Conservation (phyloP, 2,888 invertebrate genomes). For the Catonia carolina region DNA sequence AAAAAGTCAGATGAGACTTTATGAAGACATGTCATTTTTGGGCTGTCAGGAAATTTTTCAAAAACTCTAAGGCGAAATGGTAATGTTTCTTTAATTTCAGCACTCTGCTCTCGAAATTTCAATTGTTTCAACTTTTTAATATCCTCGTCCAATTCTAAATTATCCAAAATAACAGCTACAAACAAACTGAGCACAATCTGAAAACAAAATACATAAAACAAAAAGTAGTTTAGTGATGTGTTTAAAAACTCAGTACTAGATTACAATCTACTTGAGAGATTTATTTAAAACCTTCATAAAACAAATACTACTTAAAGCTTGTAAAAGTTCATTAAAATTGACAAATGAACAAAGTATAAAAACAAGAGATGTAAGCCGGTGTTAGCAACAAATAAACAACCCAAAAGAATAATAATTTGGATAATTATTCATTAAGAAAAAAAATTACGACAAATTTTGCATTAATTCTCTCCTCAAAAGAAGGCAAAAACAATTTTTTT, state of each 20-base stretch:
- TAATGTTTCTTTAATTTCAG: slow-evolving; percentile 94
- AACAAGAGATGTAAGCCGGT: no score
- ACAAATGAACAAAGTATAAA: no score
- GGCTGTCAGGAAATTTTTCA: slow-evolving; percentile 97
- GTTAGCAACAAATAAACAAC: no score
- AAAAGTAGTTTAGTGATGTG: background rate
- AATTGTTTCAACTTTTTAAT: slow-evolving; percentile 98
- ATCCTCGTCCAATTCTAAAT: slow-evolving; percentile 97
- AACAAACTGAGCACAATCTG: slow-evolving; percentile 98
- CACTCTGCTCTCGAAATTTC: slow-evolving; percentile 94
- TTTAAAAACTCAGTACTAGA: background rate
- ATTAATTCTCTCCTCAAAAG: no score
- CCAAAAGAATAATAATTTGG: no score
- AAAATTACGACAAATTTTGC: no score
- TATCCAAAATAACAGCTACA: slow-evolving; percentile 99
- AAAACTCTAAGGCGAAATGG: slow-evolving; percentile 94
- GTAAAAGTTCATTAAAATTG: no score
- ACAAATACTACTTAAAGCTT: slow-evolving; percentile 2
- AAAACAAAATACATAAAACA: slow-evolving; percentile 26
- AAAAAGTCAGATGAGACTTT: slow-evolving; percentile 90
- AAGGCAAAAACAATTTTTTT: no score
- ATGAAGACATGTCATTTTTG: slow-evolving; percentile 93
- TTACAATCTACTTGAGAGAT: no score
- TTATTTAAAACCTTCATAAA: background rate
- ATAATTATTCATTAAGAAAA: no score